Percentiles rank a stretch among this genome's conserved stretches.
Conservation (phyloP, 2,113 vertebrate genomes). For the Australoheros scitulus region DNA sequence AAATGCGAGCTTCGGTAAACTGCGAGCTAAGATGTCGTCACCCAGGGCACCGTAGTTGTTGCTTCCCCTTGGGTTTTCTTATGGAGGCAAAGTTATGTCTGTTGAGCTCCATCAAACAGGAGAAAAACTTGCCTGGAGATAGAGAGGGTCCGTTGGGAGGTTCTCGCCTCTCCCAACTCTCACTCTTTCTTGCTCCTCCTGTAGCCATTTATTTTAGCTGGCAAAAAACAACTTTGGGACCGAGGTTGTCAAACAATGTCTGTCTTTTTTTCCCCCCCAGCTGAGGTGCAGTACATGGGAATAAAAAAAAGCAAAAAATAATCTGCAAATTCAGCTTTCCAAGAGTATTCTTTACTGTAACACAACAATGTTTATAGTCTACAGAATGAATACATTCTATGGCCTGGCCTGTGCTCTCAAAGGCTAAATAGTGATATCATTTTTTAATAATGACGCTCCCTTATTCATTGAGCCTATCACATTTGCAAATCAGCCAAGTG, state of each 20-base stretch:
- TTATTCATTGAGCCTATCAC: constrained; percentile 45
- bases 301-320: constrained; percentile 19
- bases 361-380: constrained; percentile 19
- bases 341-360: constrained; percentile 27
- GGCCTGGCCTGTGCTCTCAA: not conserved
- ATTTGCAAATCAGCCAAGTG: constrained; percentile 48
- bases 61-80: constrained; percentile 49
- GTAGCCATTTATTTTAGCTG: constrained; percentile 60
- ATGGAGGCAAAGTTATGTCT: constrained; percentile 27
- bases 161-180: constrained; percentile 16
- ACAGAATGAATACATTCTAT: not conserved
- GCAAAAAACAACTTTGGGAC: constrained; percentile 53
- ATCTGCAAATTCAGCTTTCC: constrained; percentile 56
- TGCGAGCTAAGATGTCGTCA: constrained; percentile 18
- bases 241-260: constrained; percentile 55
- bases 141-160: constrained; percentile 46
- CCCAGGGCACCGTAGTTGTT: constrained; percentile 22
- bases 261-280: not conserved
- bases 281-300: not conserved
- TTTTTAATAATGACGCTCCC: constrained; percentile 25
- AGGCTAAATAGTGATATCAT: constrained; percentile 20
- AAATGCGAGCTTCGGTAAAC: constrained; percentile 26
- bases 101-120: constrained; percentile 63
- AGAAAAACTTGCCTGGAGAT: constrained; percentile 62
- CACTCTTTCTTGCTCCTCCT: constrained; percentile 21